Evolutionary conservation across 1,140 invertebrate species (phyloP).

Genomic region (Hyphantria cunea): DNA sequence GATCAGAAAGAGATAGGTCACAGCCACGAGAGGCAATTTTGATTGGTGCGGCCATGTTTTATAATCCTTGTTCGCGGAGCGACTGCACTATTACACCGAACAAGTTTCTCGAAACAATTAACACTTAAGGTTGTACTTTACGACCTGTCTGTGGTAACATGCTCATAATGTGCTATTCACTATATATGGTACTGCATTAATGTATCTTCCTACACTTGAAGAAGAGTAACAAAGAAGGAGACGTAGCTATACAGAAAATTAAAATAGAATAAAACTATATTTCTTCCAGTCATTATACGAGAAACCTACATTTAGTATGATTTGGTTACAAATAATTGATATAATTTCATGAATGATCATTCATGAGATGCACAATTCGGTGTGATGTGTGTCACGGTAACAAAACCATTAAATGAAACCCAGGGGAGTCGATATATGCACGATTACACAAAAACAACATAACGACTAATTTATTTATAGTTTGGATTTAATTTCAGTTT

Average conservation of each 20-base stretch:
- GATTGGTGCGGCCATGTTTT: conserved; percentile 24
- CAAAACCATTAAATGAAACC: conserved; percentile 38
- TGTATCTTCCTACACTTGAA: conserved; percentile 9
- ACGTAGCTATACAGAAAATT: too few relatives aligned
- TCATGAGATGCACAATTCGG: conserved; percentile 2
- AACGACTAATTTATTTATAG: conserved; percentile 56
- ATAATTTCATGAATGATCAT: too few relatives aligned
- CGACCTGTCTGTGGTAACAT: too few relatives aligned
- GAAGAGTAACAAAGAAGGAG: too few relatives aligned
- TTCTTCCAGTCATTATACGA: too few relatives aligned
- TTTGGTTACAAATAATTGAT: too few relatives aligned
- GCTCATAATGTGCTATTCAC: too few relatives aligned
- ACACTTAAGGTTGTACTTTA: not conserved
- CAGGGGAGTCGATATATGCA: conserved; percentile 43
- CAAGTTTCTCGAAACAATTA: conserved; percentile 24
- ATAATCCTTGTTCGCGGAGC: conserved; percentile 23
- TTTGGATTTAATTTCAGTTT: conserved; percentile 49
- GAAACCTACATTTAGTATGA: too few relatives aligned
- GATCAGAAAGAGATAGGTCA: conserved; percentile 27
- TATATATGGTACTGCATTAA: conserved; percentile 27
- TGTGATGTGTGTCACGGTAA: conserved; percentile 29
- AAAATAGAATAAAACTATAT: too few relatives aligned
- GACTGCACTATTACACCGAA: conserved; percentile 25
- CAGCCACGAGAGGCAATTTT: conserved; percentile 34
- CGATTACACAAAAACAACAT: conserved; percentile 51